Base-by-base conservation (phyloP, 2,113 vertebrate genomes). In the Leucopsar rothschildi region DNA sequence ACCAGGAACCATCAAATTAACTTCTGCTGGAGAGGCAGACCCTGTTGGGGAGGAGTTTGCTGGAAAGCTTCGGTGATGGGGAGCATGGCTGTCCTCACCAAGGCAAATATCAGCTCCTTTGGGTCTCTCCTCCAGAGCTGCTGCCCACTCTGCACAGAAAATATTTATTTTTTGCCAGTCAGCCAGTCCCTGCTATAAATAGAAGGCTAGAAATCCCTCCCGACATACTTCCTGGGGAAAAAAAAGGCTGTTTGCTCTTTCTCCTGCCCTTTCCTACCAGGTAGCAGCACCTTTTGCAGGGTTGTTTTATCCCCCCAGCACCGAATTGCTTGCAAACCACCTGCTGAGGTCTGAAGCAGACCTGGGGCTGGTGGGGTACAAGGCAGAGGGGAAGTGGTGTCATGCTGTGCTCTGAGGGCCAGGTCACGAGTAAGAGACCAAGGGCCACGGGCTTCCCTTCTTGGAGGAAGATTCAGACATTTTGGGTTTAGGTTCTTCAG, bases 351-450 rank as follows among this genome's bases (percentile, higher is more conserved):
- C 40, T 69, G 73, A n/a, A 23, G 79, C 35, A 40, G 66, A 29
- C 0, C 1, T 5, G 63, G 47, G 61, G 40, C 27, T 6, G 0
- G 19, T 39, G 81, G 23, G 35, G 29, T 37, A 15, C 6, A 19
- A 44, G 28, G 45, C n/a, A 76, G 45, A 64, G 47, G n/a, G 65
- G 17, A 70, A 19, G 28, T 40, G 35, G 42, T 35, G 37, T 52
- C 1, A 0, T 6, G 1, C 60, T 64, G 56, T 1, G 22, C 27
- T 52, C 57, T 0, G 0, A 75, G 64, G 35, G 37, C 4, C 47
- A 21, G 68, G 18, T 35, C 28, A 5, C 0, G 40, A 42, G 40
- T 42, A 42, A 42, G 40, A 42, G 40, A 0, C 0, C 4, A 9
- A 23, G 9, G 37, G 33, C 39, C 1, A 0, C 9, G 56, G 56